These are phyloP conservation scores for Alloscopus bannaensis DNA, from an alignment of 2,888 invertebrate genomes.

Conservation along the genomic window DNA sequence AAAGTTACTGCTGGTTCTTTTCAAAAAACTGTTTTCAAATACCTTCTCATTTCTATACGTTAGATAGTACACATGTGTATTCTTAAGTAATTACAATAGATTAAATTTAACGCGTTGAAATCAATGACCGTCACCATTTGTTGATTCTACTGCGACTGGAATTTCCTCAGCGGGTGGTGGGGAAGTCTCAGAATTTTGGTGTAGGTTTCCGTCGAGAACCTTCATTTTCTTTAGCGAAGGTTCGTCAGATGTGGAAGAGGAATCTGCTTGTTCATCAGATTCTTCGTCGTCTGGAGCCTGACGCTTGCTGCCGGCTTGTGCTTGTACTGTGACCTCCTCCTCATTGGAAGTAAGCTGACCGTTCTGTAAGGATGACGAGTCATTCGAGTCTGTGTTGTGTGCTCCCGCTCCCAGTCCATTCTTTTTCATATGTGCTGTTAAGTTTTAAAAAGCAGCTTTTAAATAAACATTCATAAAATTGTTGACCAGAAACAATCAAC, in stretches of 20 bases:
- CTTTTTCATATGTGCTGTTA: constrained; percentile 57
- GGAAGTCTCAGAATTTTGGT: constrained; percentile 36
- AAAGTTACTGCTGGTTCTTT: no score
- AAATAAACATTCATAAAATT: no score
- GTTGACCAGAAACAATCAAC: no score
- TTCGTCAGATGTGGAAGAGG: constrained; percentile 41
- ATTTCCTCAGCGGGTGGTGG: constrained; percentile 40
- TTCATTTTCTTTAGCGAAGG: constrained; percentile 69
- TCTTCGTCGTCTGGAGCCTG: constrained; percentile 52
- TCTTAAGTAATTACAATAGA: not conserved
- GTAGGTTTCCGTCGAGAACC: constrained; percentile 48
- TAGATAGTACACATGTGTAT: no score
- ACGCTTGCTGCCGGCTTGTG: constrained; percentile 41
- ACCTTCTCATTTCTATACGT: no score
- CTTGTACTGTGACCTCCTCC: constrained; percentile 31
- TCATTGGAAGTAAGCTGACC: constrained; percentile 58
- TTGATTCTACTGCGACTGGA: constrained; percentile 50
- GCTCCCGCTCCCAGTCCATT: constrained; percentile 43
- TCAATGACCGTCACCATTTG: constrained; percentile 59
- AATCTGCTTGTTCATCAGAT: constrained; percentile 46
- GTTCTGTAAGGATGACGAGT: constrained; percentile 58
- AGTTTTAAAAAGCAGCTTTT: no score
- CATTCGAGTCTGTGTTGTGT: constrained; percentile 55
- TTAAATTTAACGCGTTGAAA: constrained; percentile 42
- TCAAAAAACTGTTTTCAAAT: no score